Percentiles rank a stretch among this genome's conserved stretches.
Evolutionary conservation across 2,888 invertebrate species (phyloP).

Genomic region (Eristalis arbustorum): DNA sequence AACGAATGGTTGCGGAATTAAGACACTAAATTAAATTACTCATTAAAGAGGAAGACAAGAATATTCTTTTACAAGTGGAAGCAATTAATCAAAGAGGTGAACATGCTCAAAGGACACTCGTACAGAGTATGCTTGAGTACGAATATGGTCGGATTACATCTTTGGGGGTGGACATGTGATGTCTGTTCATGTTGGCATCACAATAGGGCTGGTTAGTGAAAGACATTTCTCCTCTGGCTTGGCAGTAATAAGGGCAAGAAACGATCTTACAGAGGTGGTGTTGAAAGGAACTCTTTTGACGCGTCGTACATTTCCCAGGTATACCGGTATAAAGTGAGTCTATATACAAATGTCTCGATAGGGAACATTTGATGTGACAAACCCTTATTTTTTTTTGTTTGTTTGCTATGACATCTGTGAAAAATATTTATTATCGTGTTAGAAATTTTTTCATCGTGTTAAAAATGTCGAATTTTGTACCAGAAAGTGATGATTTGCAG

Average conservation of each 20-base stretch:
- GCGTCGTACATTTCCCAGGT: too few species aligned
- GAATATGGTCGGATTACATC: neutral
- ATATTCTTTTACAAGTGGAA: slow-evolving; percentile 34
- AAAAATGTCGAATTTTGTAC: too few species aligned
- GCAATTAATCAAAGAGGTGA: slow-evolving; percentile 46
- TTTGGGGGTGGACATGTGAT: neutral
- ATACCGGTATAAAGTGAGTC: too few species aligned
- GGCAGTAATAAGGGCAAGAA: neutral
- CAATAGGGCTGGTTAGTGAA: neutral
- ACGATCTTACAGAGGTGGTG: too few species aligned
- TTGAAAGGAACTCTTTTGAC: too few species aligned
- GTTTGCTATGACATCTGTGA: too few species aligned
- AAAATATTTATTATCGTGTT: too few species aligned
- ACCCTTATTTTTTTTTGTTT: too few species aligned
- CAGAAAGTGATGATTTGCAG: too few species aligned
- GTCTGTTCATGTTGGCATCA: neutral
- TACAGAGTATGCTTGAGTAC: neutral
- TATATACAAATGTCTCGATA: too few species aligned
- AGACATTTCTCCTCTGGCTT: neutral
- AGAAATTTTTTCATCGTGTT: too few species aligned
- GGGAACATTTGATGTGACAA: too few species aligned
- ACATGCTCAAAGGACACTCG: slow-evolving; percentile 15
- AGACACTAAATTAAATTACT: slow-evolving; percentile 46
- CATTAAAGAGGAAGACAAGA: slow-evolving; percentile 10
- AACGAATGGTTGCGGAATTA: slow-evolving; percentile 2